A percentile compares a stretch with the other conserved stretches of the same genome.
Conservation (phyloP, 2,113 vertebrate genomes). For the Centropristis striata region DNA sequence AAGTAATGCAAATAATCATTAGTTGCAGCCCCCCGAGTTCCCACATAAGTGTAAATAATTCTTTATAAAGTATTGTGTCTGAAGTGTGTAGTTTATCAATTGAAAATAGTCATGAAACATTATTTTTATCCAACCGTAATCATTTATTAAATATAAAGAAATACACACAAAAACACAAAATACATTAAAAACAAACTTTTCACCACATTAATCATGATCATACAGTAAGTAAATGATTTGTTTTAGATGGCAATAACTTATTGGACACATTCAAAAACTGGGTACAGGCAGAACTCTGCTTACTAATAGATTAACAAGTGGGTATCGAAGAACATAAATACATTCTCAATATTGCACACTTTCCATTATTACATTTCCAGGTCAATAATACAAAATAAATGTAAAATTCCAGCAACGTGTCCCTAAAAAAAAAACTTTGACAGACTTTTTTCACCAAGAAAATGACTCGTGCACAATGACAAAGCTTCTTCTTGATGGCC, state of each 20-base stretch:
- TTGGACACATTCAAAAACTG: constrained; percentile 21
- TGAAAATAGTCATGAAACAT: constrained; percentile 1
- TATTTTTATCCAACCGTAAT: constrained; percentile 25
- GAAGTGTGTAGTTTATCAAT: background rate
- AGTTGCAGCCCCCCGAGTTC: background rate
- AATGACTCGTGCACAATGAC: background rate
- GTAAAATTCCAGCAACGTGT: constrained; percentile 6
- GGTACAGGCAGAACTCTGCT: background rate
- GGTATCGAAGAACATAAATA: constrained; percentile 52
- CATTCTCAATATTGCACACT: constrained; percentile 48
- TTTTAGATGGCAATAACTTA: constrained; percentile 58
- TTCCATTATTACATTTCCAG: constrained; percentile 37
- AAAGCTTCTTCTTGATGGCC: background rate
- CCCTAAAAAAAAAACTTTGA: background rate
- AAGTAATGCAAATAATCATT: background rate
- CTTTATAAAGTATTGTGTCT: too few relatives aligned
- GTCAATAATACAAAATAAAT: constrained; percentile 26
- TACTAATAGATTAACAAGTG: background rate
- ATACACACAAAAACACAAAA: constrained; percentile 36
- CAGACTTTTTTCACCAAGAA: background rate
- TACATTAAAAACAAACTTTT: constrained; percentile 16
- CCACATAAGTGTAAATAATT: too few relatives aligned
- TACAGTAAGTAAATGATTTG: background rate
- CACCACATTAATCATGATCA: constrained; percentile 9
- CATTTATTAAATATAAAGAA: constrained; percentile 69